These are phyloP conservation scores for Ameiurus melas DNA, from an alignment of 2,113 vertebrate species.

Conservation along the genomic window DNA sequence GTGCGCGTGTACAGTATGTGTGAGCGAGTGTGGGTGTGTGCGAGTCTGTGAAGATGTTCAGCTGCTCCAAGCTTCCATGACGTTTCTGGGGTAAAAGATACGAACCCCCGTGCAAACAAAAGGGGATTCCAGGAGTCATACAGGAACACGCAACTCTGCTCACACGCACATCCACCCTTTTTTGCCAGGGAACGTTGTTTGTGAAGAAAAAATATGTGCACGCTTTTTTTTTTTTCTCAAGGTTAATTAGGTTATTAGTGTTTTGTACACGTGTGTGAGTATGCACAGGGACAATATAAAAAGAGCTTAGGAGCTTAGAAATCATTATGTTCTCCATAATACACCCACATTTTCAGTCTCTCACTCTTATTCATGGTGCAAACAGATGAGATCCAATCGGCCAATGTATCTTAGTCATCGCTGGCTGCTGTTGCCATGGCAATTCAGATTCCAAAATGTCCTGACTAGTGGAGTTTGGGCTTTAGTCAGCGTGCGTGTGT, in stretches of 20 bases:
- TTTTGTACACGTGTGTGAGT: not conserved
- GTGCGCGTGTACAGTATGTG: slow-evolving; percentile 2
- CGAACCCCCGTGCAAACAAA: not conserved
- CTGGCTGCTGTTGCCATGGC: slow-evolving; percentile 64
- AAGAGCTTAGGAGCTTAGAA: not conserved
- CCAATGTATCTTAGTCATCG: slow-evolving; percentile 48
- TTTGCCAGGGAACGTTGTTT: not conserved
- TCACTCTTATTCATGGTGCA: slow-evolving; percentile 15
- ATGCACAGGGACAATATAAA: not conserved
- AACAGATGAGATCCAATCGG: slow-evolving; percentile 44
- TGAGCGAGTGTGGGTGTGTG: not conserved
- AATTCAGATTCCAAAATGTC: slow-evolving; percentile 56
- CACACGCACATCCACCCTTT: not conserved
- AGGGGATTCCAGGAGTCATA: not conserved
- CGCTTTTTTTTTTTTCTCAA: not conserved
- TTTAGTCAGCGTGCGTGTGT: slow-evolving; percentile 30
- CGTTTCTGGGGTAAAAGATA: slow-evolving; percentile 19
- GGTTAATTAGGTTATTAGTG: not conserved
- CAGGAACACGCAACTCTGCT: not conserved
- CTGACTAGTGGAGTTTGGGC: slow-evolving; percentile 27
- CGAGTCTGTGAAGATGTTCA: slow-evolving; percentile 32
- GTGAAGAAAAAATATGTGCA: not conserved
- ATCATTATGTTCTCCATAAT: not conserved
- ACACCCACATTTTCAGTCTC: slow-evolving; percentile 1
- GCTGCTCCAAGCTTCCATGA: slow-evolving; percentile 46